A percentile compares a stretch with the other conserved stretches of the same genome.
These are phyloP conservation scores for Drosophila longiperda DNA, from an alignment of 2,888 invertebrate species.

Conservation along the genomic window DNA sequence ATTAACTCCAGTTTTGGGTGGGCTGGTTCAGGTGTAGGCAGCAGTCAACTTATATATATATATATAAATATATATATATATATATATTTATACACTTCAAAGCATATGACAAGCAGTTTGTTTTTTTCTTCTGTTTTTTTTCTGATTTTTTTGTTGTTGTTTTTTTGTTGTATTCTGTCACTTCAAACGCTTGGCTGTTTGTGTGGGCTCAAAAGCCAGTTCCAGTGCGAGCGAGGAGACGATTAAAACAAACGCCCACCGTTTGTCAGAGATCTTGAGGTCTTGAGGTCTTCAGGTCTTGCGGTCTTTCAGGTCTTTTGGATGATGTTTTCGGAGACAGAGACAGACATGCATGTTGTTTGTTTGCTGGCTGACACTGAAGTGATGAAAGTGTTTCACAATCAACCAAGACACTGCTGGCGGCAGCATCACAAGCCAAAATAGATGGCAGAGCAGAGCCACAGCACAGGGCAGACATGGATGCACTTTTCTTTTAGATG, in stretches of 20 bases:
- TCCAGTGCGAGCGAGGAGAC: slow-evolving; percentile 43
- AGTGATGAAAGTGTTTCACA: slow-evolving; percentile 81
- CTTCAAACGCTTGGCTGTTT: slow-evolving; percentile 47
- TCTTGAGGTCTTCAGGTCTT: slow-evolving; percentile 13
- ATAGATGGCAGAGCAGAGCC: background rate
- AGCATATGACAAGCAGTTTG: slow-evolving; percentile 39
- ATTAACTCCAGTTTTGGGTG: slow-evolving; percentile 41
- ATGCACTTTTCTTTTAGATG: background rate
- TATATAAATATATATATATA: slow-evolving; percentile 3
- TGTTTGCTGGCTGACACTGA: slow-evolving; percentile 55
- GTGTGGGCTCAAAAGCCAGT: slow-evolving; percentile 59
- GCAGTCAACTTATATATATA: slow-evolving; percentile 9
- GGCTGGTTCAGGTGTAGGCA: slow-evolving; percentile 54
- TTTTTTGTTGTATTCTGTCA: slow-evolving; percentile 35
- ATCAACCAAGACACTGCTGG: slow-evolving; percentile 69
- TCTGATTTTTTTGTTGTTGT: background rate
- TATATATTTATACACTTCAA: slow-evolving; percentile 36
- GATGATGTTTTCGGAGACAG: slow-evolving; percentile 26
- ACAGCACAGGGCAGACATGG: background rate
- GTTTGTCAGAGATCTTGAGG: slow-evolving; percentile 49
- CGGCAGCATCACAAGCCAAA: slow-evolving; percentile 68
- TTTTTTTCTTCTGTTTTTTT: background rate
- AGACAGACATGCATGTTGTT: slow-evolving; percentile 67
- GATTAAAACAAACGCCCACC: slow-evolving; percentile 75
- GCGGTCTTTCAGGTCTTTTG: background rate